Evolutionary conservation across 1,140 invertebrate species (phyloP), one percentile per base, ranked within the genome.

Genomic region (Patella vulgata): DNA sequence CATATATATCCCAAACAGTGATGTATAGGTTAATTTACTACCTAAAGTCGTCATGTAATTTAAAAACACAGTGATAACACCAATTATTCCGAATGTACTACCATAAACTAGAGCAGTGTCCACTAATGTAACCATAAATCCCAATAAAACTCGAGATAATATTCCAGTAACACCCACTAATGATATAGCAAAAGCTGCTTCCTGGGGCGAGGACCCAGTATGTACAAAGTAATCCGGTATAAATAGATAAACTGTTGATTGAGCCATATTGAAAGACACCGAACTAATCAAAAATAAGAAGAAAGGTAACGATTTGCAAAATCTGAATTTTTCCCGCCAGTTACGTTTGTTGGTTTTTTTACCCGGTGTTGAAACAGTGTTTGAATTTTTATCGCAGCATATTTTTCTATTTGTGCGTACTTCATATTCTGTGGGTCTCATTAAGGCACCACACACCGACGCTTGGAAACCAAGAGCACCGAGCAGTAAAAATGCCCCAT

Each of bases 371-470:
- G 12, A 48, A 48, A 9, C 8, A 23, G 25, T 21, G 12, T 3
- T 19, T 4, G 12, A 3, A 48, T 28, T 21, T 3, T 5, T n/a
- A 6, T 47, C 9, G 44, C 25, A 21, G 5, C 44, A n/a, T 21
- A 6, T 21, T 19, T 21, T 2, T 19, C 8, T 19, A 23, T 28
- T 3, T 1, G 11, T 5, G 19, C n/a, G 14, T 28, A 4, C 11
- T 56, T 65, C 63, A 14, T 46, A 50, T 53, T 42, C 53, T 21
- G 59, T 52, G 17, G 70, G 67, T n/a, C 60, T 52, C 66, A 69
- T 73, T 30, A 73, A 28, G n/a, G 50, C 53, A 14, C 60, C 69
- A 21, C 54, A 65, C 3, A 65, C 43, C 19, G 61, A 60, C 8
- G 36, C 31, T 3, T 71, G 48, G 51, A 50, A 59, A 11, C 48